A percentile compares a stretch with the other conserved stretches of the same genome.
Evolutionary conservation across 2,888 invertebrate genomes (phyloP).

Genomic region (Corythucha ciliata): DNA sequence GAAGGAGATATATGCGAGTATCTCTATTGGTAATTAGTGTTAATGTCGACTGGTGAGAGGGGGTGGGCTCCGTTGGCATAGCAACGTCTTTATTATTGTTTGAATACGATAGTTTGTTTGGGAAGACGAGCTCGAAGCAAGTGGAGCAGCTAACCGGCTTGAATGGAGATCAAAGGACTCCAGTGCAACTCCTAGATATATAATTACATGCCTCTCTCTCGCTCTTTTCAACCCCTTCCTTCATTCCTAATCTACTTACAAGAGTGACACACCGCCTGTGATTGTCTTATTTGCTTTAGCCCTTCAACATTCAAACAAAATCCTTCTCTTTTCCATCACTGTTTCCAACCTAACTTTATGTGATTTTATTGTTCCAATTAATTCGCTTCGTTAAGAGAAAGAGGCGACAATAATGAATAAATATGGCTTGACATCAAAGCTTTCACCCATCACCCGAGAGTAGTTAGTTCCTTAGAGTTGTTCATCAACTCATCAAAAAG

Average conservation of each 20-base stretch:
- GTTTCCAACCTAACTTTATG: too few relatives aligned
- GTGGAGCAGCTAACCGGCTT: constrained; percentile 29
- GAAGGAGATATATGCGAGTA: constrained; percentile 14
- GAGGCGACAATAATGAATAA: too few relatives aligned
- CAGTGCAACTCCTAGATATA: constrained; percentile 19
- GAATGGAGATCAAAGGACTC: constrained; percentile 29
- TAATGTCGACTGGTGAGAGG: constrained; percentile 14
- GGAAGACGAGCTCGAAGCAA: constrained; percentile 26
- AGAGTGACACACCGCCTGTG: constrained; percentile 14
- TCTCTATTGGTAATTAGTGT: constrained; percentile 22
- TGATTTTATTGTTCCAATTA: too few relatives aligned
- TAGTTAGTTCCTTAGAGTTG: too few relatives aligned
- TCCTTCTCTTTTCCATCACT: too few relatives aligned
- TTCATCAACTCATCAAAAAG: too few relatives aligned
- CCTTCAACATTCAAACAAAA: too few relatives aligned
- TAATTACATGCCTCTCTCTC: constrained; percentile 18
- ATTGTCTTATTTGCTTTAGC: constrained; percentile 18
- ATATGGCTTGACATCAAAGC: too few relatives aligned
- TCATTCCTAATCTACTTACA: constrained; percentile 16
- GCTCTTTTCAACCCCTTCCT: not conserved
- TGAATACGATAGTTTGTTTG: constrained; percentile 31
- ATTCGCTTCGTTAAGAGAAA: too few relatives aligned
- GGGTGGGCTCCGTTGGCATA: not conserved
- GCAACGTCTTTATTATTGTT: constrained; percentile 29
- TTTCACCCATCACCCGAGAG: too few relatives aligned